A percentile compares a stretch with the other conserved stretches of the same genome.
phyloP scores from a whole-genome alignment of 2,113 vertebrate species.

The Tragelaphus imberbis region DNA sequence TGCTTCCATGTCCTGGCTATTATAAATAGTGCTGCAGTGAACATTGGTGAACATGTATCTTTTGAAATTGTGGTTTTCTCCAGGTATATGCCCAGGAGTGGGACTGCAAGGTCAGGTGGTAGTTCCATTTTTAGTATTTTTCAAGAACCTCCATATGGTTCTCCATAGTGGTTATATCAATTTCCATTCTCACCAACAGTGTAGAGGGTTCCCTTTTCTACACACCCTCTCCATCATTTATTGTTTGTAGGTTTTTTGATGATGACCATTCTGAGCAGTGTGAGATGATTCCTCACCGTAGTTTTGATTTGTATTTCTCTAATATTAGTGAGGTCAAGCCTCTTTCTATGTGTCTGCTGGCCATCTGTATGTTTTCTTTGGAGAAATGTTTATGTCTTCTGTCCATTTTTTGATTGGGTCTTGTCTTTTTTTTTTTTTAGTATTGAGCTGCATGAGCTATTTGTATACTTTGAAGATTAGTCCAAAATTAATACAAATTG shows the following conservation, averaged over 20 bases:
- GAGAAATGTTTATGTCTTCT: not conserved
- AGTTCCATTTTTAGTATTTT: not conserved
- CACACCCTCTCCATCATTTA: not conserved
- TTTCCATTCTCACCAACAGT: not conserved
- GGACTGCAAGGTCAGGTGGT: not conserved
- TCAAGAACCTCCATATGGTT: not conserved
- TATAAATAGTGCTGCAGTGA: not conserved
- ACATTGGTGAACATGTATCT: not conserved
- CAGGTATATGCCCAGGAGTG: not conserved
- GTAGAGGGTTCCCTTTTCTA: not conserved
- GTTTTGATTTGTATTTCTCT: not conserved
- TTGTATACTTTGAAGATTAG: not conserved
- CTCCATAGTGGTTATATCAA: not conserved
- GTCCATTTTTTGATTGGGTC: not conserved
- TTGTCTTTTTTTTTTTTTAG: not conserved
- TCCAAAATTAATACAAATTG: not conserved
- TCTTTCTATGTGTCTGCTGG: not conserved
- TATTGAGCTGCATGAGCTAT: not conserved
- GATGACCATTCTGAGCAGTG: not conserved
- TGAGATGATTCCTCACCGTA: not conserved
- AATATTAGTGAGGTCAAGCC: not conserved
- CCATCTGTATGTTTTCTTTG: not conserved
- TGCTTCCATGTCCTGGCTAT: not conserved
- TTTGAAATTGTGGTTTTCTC: not conserved
- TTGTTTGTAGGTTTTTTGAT: not conserved